Percentiles rank a stretch among this genome's conserved stretches.
phyloP scores from a whole-genome alignment of 2,113 vertebrate genomes.

The Mormoops blainvillei region DNA sequence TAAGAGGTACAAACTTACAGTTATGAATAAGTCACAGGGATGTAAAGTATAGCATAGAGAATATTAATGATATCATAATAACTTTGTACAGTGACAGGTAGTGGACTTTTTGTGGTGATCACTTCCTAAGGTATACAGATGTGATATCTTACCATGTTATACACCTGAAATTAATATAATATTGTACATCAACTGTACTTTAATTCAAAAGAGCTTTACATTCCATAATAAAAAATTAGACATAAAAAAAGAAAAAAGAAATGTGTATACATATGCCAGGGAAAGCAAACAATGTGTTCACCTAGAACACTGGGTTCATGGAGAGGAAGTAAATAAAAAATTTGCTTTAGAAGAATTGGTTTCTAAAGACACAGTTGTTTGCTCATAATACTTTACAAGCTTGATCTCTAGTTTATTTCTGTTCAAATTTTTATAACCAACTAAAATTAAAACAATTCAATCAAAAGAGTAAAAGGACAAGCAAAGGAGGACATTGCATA shows the following conservation, averaged over 20 bases:
- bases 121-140: too few species aligned
- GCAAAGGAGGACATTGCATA: background rate
- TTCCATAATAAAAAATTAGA: too few species aligned
- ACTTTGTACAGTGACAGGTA: too few species aligned
- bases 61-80: too few species aligned
- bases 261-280: background rate
- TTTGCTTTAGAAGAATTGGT: background rate
- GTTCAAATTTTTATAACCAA: background rate
- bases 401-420: background rate
- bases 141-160: too few species aligned
- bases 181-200: too few species aligned
- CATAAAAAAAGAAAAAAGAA: background rate
- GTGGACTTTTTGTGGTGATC: too few species aligned
- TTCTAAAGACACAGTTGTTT: background rate
- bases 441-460: background rate
- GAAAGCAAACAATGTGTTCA: background rate
- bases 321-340: background rate
- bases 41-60: too few species aligned
- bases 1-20: too few species aligned
- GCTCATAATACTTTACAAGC: background rate
- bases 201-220: too few species aligned
- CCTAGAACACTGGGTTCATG: background rate
- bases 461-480: background rate
- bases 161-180: too few species aligned
- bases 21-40: too few species aligned